Evolutionary conservation across 2,113 vertebrate genomes (phyloP), one percentile per base, ranked within the genome.

Genomic region (Acrocephalus kingi): DNA sequence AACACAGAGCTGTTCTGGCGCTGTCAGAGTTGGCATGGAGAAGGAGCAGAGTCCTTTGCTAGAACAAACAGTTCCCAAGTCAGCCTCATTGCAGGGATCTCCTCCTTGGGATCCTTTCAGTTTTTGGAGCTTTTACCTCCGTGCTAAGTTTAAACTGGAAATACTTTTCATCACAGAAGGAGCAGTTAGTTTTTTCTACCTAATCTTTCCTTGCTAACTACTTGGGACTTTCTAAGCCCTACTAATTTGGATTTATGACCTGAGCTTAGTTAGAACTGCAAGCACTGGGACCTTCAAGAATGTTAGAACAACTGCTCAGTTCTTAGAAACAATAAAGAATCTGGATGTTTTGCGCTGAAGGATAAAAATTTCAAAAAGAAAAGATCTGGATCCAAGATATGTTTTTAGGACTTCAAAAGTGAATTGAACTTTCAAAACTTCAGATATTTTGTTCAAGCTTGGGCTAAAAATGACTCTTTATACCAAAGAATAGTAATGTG

Each of bases 1-100:
- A 37, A 51, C 76, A 30, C 15, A 0, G 64, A 71, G 80, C 69
- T 49, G 37, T 28, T 89, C 87, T 74, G 84, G 91, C 37, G 45
- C 19, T 25, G 68, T 52, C 72, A 58, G 19, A 52, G 63, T 6
- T 94, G 83, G 76, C 89, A 87, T 19, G 2, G 3, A 51, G 78
- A 68, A 73, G 37, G 49, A 89, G 28, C 63, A 37, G 85, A 2
- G 2, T 49, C 33, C 59, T 86, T 35, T n/a, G 84, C 84, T 81
- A 19, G 82, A 89, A 95, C 91, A 96, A 92, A 95, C 87, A 84
- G 56, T 95, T 92, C 96, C 80, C 68, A 58, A 13, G 13, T 46
- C 71, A 84, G 80, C 87, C 35, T 75, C 21, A 30, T 25, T 51
- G 83, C 58, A 83, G 64, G 59, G 79, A 69, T 55, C 24, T 81